These are phyloP conservation scores for Zosterops pallidus DNA, from an alignment of 2,113 vertebrate species.

Conservation along the genomic window DNA sequence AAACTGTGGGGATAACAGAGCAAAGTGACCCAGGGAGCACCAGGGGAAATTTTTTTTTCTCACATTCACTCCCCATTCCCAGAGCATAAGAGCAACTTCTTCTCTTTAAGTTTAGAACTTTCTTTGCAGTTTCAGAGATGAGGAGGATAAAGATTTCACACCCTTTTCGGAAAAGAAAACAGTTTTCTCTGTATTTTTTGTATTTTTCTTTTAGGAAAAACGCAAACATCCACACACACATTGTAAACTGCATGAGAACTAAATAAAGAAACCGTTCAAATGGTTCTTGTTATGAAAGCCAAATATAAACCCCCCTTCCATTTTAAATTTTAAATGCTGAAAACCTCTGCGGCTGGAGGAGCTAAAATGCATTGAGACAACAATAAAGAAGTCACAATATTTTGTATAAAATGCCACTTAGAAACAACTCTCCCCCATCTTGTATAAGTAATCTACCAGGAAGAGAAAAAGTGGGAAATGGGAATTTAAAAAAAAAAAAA, in stretches of 20 bases:
- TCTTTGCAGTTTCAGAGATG: background rate
- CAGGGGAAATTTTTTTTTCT: background rate
- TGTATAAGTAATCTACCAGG: background rate
- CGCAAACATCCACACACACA: background rate
- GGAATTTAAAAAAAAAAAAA: background rate
- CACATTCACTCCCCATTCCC: background rate
- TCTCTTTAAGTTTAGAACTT: background rate
- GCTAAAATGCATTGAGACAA: background rate
- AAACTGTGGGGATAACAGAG: background rate
- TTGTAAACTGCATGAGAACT: background rate
- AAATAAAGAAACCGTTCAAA: conserved; percentile 3
- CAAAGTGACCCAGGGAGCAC: background rate
- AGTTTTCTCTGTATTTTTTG: background rate
- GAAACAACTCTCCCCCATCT: background rate
- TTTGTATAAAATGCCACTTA: background rate
- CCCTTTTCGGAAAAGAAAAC: background rate
- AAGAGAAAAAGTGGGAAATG: background rate
- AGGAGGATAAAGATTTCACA: background rate
- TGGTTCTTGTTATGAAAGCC: conserved; percentile 10
- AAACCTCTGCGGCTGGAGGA: background rate
- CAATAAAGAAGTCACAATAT: background rate
- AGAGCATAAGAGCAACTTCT: background rate
- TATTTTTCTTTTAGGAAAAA: background rate
- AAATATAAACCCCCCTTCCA: background rate
- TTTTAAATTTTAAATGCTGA: background rate